Conservation (phyloP, 37 sponge, comb jelly and placozoan genomes). For the Theonella swinhoei region DNA sequence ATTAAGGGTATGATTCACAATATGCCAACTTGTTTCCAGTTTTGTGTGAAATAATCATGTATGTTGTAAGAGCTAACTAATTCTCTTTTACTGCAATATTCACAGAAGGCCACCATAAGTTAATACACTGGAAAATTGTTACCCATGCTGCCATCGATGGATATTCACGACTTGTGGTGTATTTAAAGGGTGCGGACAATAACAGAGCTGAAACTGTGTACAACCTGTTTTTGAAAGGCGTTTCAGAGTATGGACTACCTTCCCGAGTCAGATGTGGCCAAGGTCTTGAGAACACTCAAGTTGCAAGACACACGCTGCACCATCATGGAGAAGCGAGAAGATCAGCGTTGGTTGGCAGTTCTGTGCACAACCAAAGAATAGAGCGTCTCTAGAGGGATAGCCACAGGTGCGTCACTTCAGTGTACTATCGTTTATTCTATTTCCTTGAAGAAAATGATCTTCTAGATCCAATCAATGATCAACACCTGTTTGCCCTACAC, state of each 20-base stretch:
- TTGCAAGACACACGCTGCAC: conserved; percentile 36
- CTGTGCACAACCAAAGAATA: conserved; percentile 54
- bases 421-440: conserved; percentile 43
- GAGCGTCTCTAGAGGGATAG: conserved; percentile 51
- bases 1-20: too few relatives aligned
- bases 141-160: conserved; percentile 61
- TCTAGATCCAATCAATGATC: conserved; percentile 32
- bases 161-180: conserved; percentile 33
- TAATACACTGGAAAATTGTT: conserved; percentile 51
- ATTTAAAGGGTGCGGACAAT: conserved; percentile 21
- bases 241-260: conserved; percentile 33
- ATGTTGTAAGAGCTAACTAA: too few relatives aligned
- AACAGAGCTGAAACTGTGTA: conserved; percentile 38
- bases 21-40: too few relatives aligned
- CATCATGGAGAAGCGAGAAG: conserved; percentile 18
- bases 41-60: too few relatives aligned
- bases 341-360: conserved; percentile 35
- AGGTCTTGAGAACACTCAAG: conserved; percentile 41
- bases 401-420: conserved; percentile 6
- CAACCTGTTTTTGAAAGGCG: conserved; percentile 23
- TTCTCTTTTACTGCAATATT: not conserved
- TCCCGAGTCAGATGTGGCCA: conserved; percentile 51
- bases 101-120: conserved; percentile 42
- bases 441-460: conserved; percentile 26
- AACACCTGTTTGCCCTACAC: conserved; percentile 49